Percentiles rank a stretch among this genome's conserved stretches.
Evolutionary conservation across 2,113 vertebrate genomes (phyloP).

Genomic region (Gallinago undulata): DNA sequence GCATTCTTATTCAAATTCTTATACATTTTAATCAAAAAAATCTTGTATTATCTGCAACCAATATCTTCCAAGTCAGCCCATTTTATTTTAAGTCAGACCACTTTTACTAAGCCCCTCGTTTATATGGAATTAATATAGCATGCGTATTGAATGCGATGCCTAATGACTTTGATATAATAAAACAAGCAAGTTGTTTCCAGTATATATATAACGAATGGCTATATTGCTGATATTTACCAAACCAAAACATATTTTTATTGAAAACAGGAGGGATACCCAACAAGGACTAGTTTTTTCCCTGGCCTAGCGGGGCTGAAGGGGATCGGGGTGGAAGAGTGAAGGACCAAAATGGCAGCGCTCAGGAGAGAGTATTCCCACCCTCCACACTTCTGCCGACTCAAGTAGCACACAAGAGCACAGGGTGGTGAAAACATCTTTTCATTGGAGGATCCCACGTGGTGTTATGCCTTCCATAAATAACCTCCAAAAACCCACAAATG

Average conservation of each 20-base stretch:
- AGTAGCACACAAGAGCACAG: neutral
- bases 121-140: constrained; percentile 57
- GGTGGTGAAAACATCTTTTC: neutral
- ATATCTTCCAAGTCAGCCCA: constrained; percentile 70
- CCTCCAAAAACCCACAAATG: neutral
- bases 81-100: constrained; percentile 44
- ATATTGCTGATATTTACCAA: constrained; percentile 30
- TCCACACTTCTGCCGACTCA: neutral
- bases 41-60: constrained; percentile 80
- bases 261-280: constrained; percentile 28
- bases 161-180: constrained; percentile 60
- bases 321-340: neutral
- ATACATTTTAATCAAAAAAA: constrained; percentile 76
- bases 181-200: constrained; percentile 39
- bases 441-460: rapidly evolving
- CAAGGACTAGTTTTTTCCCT: neutral
- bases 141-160: neutral
- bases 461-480: neutral
- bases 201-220: neutral
- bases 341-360: too few relatives aligned
- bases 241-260: constrained; percentile 31
- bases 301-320: neutral
- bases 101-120: constrained; percentile 24
- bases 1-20: constrained; percentile 79
- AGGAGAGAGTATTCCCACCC: neutral